Evolutionary conservation across 2,888 invertebrate species (phyloP).

Genomic region (Lasioglossum leucozonium): DNA sequence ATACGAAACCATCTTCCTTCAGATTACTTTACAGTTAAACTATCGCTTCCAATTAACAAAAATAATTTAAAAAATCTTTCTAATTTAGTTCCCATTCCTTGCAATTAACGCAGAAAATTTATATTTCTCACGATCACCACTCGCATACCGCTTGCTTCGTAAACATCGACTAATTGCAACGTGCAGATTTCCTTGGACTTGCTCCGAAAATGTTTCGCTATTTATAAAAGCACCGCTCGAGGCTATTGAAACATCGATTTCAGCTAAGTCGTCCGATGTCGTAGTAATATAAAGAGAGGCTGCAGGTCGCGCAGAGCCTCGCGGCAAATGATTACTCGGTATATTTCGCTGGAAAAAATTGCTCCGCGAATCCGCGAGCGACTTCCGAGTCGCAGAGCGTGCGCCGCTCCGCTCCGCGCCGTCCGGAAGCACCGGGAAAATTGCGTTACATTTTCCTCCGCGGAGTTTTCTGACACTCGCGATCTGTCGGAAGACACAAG

Average conservation of each 20-base stretch:
- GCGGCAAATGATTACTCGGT: neutral
- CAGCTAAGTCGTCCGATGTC: neutral
- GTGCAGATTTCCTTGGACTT: neutral
- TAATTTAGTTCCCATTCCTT: neutral
- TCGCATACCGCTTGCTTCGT: neutral
- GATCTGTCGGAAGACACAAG: constrained; percentile 13
- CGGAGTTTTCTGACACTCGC: constrained; percentile 8
- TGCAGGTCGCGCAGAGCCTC: neutral
- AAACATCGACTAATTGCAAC: neutral
- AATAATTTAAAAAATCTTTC: neutral
- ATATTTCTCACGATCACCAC: neutral
- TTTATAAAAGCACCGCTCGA: neutral
- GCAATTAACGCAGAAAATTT: neutral
- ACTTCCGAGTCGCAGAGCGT: neutral
- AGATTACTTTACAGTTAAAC: no score
- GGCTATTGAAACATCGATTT: neutral
- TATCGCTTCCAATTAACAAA: neutral
- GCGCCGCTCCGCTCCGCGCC: no score
- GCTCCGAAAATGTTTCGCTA: neutral
- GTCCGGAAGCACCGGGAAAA: constrained; percentile 7
- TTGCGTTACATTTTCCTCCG: constrained; percentile 23
- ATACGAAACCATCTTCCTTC: no score
- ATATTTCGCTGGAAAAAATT: neutral
- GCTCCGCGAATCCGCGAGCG: neutral
- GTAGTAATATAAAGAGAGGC: neutral